phyloP scores from a whole-genome alignment of 2,113 vertebrate genomes.

The Solea solea region DNA sequence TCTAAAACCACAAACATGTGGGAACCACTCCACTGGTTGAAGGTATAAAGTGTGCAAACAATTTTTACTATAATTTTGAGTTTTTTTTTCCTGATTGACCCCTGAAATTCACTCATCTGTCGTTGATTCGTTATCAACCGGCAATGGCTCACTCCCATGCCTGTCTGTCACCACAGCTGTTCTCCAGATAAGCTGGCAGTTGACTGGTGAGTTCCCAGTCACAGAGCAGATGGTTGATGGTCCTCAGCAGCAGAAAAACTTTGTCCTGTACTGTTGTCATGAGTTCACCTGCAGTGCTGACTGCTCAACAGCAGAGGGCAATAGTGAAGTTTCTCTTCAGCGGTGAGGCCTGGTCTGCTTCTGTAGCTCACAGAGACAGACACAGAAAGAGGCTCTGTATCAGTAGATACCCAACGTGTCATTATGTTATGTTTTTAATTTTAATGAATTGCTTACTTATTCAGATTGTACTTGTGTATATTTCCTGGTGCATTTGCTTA shows the following conservation, averaged over 20 bases:
- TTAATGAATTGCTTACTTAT: too few relatives aligned
- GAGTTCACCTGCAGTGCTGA: slow-evolving; percentile 40
- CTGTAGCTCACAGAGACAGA: slow-evolving; percentile 8
- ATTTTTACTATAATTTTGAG: slow-evolving; percentile 44
- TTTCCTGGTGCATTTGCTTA: too few relatives aligned
- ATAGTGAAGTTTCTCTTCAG: slow-evolving; percentile 65
- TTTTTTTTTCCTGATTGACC: slow-evolving; percentile 55
- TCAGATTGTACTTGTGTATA: too few relatives aligned
- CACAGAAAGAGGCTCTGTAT: neutral
- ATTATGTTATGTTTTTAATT: slow-evolving; percentile 3
- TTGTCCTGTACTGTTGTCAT: slow-evolving; percentile 45
- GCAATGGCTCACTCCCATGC: slow-evolving; percentile 55
- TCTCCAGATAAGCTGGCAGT: slow-evolving; percentile 56
- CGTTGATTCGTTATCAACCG: slow-evolving; percentile 55
- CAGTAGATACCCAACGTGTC: neutral
- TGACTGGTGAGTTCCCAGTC: slow-evolving; percentile 49
- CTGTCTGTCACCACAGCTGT: slow-evolving; percentile 46
- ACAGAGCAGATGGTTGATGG: slow-evolving; percentile 67
- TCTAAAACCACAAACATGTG: slow-evolving; percentile 14
- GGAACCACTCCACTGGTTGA: slow-evolving; percentile 18
- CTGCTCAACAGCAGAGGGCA: slow-evolving; percentile 77
- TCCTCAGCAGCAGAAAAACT: slow-evolving; percentile 35
- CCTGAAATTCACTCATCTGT: slow-evolving; percentile 57
- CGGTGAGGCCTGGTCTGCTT: neutral
- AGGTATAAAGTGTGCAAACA: slow-evolving; percentile 30